Conservation (phyloP, 2,113 vertebrate species). For the Ia io region DNA sequence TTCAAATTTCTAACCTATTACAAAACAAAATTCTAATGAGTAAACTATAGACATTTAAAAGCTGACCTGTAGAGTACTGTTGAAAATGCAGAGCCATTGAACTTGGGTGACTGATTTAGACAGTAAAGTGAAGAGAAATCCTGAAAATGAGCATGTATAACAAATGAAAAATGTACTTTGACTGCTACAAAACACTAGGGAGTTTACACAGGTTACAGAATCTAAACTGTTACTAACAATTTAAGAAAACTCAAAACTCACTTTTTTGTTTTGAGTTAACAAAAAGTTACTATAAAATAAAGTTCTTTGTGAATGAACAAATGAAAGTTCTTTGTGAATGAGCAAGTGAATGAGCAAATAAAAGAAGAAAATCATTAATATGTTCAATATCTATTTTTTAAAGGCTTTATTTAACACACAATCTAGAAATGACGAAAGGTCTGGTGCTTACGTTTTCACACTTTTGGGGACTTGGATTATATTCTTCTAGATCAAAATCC, state of each 20-base stretch:
- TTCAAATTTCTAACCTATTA: no score
- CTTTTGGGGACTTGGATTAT: no score
- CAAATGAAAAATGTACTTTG: slow-evolving; percentile 20
- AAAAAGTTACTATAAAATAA: neutral
- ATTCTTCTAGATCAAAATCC: neutral
- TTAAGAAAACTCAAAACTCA: neutral
- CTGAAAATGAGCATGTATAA: neutral
- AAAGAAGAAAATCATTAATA: slow-evolving; percentile 17
- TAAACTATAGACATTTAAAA: neutral
- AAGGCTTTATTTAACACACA: neutral
- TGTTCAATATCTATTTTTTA: neutral
- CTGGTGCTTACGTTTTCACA: neutral
- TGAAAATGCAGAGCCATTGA: neutral
- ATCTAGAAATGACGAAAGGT: neutral
- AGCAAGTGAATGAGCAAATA: no score
- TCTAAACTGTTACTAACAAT: neutral
- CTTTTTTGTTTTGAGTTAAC: neutral
- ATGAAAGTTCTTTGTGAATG: neutral
- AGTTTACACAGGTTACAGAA: neutral
- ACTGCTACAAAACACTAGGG: neutral
- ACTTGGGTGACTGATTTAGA: neutral
- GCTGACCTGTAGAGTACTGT: neutral
- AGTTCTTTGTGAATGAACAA: no score
- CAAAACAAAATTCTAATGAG: slow-evolving; percentile 5
- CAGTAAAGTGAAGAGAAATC: neutral